Percentiles rank a stretch among this genome's conserved stretches.
Conservation (phyloP, 2,797 vertebrate species). For the Tadarida brasiliensis region DNA sequence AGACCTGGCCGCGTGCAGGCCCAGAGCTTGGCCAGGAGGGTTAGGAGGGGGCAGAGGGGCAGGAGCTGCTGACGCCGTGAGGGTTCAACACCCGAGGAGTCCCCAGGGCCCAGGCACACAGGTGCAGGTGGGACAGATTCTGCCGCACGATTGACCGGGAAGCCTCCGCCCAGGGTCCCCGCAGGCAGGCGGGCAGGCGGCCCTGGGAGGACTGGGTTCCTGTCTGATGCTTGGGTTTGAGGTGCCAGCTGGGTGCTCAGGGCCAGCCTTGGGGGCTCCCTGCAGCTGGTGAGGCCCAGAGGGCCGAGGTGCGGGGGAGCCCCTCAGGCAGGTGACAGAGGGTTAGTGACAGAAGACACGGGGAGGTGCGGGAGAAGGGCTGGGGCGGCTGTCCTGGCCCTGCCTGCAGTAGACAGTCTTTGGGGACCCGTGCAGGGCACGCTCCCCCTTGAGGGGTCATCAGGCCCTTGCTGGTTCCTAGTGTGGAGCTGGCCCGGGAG, state of each 20-base stretch:
- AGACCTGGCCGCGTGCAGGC: rapidly evolving
- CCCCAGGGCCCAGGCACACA: rapidly evolving
- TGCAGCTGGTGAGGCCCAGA: not conserved
- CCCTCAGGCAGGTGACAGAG: not conserved
- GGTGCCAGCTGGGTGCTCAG: too few species aligned
- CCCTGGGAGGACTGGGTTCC: rapidly evolving
- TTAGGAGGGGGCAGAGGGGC: rapidly evolving
- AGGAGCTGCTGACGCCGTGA: rapidly evolving
- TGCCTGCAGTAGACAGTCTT: not conserved
- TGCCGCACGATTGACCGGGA: rapidly evolving
- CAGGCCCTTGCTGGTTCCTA: rapidly evolving
- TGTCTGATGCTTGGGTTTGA: not conserved
- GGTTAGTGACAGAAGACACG: too few species aligned
- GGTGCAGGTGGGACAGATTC: not conserved
- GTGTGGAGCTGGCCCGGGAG: not conserved
- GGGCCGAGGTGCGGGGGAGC: too few species aligned
- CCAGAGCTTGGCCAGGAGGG: not conserved
- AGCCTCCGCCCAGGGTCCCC: not conserved
- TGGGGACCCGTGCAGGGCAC: rapidly evolving
- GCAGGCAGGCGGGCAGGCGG: rapidly evolving
- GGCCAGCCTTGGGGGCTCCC: too few species aligned
- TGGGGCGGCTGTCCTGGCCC: not conserved
- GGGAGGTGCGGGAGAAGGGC: not conserved
- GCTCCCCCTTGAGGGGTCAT: too few species aligned
- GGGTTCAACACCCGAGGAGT: not conserved